A percentile compares a stretch with the other conserved stretches of the same genome.
phyloP scores from a whole-genome alignment of 1,140 invertebrate genomes.

The Acromyrmex charruanus region DNA sequence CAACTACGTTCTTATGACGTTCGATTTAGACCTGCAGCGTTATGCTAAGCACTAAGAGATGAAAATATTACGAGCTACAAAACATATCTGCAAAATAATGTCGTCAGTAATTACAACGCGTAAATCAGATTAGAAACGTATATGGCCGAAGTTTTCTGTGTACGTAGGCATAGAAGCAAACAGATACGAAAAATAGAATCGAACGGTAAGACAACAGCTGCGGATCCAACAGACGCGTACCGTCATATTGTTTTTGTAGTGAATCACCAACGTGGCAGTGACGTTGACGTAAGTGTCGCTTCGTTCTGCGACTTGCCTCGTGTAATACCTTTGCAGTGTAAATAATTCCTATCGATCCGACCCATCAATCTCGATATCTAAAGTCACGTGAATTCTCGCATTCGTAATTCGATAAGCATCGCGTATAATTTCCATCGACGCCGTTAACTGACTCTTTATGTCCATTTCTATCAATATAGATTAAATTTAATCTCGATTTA shows the following conservation, averaged over 20 bases:
- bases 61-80: not conserved
- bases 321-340: not conserved
- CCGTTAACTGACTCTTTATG: not conserved
- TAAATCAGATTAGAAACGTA: conserved; percentile 21
- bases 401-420: not conserved
- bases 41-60: not conserved
- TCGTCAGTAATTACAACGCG: conserved; percentile 19
- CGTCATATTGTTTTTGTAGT: conserved; percentile 75
- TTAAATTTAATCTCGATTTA: too few relatives aligned
- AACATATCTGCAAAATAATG: not conserved
- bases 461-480: not conserved
- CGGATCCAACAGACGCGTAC: conserved; percentile 53
- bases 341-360: not conserved
- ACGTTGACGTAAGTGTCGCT: conserved; percentile 67
- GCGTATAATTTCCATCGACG: not conserved
- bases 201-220: conserved; percentile 76
- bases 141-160: not conserved
- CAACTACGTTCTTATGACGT: not conserved
- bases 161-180: not conserved
- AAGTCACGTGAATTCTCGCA: not conserved
- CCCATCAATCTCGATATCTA: not conserved
- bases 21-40: not conserved
- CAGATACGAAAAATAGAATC: conserved; percentile 55
- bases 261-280: conserved; percentile 68
- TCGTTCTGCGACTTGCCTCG: conserved; percentile 19